Percentiles rank a stretch among this genome's conserved stretches.
These are phyloP conservation scores for Mercenaria mercenaria DNA, from an alignment of 1,140 invertebrate genomes.

Conservation along the genomic window DNA sequence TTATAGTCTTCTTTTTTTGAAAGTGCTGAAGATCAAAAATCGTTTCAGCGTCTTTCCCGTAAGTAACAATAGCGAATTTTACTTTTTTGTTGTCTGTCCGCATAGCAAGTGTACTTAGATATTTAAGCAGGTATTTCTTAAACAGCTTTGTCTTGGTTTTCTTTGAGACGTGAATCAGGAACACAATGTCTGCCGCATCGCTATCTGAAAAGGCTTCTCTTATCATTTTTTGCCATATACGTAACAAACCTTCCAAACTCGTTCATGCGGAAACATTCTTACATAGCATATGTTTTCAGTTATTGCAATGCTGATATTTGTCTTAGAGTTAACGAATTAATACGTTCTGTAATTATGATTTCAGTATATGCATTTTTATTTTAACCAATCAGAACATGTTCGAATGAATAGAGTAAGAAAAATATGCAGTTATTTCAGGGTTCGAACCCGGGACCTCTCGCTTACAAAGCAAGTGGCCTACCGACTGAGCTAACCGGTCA, in stretches of 20 bases:
- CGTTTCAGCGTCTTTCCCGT: conserved; percentile 37
- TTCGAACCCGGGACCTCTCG: too few relatives aligned
- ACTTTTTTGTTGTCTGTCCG: conserved; percentile 19
- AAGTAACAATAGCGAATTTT: conserved; percentile 46
- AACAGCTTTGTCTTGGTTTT: conserved; percentile 58
- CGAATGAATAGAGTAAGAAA: too few relatives aligned
- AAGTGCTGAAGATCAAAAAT: conserved; percentile 49
- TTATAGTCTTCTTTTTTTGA: conserved; percentile 10
- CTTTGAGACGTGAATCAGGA: conserved; percentile 56
- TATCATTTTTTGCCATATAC: not conserved
- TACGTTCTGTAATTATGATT: too few relatives aligned
- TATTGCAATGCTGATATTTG: not conserved
- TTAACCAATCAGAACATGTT: too few relatives aligned
- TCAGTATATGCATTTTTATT: too few relatives aligned
- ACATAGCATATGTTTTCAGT: not conserved
- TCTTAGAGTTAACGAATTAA: too few relatives aligned
- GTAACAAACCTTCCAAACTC: not conserved
- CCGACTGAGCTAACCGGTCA: too few relatives aligned
- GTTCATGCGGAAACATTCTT: not conserved
- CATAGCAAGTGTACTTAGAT: conserved; percentile 8
- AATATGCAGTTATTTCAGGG: too few relatives aligned
- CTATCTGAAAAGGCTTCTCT: conserved; percentile 59
- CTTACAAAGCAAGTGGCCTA: too few relatives aligned
- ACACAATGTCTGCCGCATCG: conserved; percentile 55
- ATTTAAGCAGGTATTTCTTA: conserved; percentile 52